Conservation (phyloP, 2,113 vertebrate genomes). For the Beaufortia kweichowensis region DNA sequence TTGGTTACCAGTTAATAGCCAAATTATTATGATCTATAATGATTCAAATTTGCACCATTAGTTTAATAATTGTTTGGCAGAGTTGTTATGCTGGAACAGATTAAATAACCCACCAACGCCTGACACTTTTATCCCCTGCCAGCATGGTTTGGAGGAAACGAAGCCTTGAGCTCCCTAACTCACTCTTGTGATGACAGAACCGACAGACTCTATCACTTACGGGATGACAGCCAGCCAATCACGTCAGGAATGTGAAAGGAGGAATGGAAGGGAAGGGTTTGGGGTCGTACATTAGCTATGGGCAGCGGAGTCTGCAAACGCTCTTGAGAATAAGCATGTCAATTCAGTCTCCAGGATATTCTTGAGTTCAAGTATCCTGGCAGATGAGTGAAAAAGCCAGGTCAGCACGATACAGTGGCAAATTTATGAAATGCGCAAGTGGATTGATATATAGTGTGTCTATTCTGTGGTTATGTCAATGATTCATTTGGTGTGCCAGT, state of each 20-base stretch:
- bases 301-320: constrained; percentile 16
- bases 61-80: constrained; percentile 24
- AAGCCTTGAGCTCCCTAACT: constrained; percentile 62
- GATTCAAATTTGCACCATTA: too few species aligned
- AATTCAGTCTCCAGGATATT: not conserved
- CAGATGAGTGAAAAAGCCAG: not conserved
- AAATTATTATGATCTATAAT: too few species aligned
- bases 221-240: constrained; percentile 19
- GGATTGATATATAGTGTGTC: not conserved
- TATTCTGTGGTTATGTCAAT: not conserved
- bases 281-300: constrained; percentile 23
- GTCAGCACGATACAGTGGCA: not conserved
- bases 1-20: too few species aligned
- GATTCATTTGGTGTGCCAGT: not conserved
- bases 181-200: constrained; percentile 60
- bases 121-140: constrained; percentile 47
- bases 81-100: constrained; percentile 23
- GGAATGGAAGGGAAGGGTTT: constrained; percentile 5
- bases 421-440: not conserved
- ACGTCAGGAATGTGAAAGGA: constrained; percentile 27
- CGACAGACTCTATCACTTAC: constrained; percentile 56
- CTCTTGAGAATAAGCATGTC: not conserved
- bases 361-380: constrained; percentile 5
- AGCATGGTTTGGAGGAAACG: constrained; percentile 59
- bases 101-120: constrained; percentile 62